These are phyloP conservation scores for Drosophila lowei DNA, from an alignment of 1,140 invertebrate species.

Conservation along the genomic window DNA sequence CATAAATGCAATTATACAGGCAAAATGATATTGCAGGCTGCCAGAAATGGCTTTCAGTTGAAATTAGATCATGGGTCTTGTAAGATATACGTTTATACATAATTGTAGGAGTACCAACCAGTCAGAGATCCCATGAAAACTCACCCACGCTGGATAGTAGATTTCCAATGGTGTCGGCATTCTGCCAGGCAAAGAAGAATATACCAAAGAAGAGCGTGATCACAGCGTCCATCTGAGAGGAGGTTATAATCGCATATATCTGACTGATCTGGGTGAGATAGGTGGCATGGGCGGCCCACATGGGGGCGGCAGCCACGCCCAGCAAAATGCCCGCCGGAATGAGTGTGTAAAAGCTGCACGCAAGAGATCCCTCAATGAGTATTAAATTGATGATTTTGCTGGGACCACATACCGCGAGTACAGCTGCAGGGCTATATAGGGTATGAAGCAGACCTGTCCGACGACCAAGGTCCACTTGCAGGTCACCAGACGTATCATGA, in stretches of 20 bases:
- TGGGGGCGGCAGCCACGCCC: conserved; percentile 14
- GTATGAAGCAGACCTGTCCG: conserved; percentile 93
- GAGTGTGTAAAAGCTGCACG: conserved; percentile 18
- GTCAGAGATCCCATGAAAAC: not conserved
- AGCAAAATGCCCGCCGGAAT: conserved; percentile 17
- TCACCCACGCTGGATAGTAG: conserved; percentile 28
- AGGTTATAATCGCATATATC: conserved; percentile 23
- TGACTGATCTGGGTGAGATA: conserved; percentile 28
- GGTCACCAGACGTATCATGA: conserved; percentile 92
- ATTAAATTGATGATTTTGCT: not conserved
- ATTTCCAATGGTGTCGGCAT: conserved; percentile 27
- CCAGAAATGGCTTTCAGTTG: not conserved
- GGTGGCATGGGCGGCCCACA: conserved; percentile 38
- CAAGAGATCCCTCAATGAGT: not conserved
- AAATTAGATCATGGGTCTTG: not conserved
- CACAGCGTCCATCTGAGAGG: conserved; percentile 11
- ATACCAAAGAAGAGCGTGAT: conserved; percentile 29
- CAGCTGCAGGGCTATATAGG: conserved; percentile 95
- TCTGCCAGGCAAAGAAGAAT: conserved; percentile 31
- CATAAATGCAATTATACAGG: conserved; percentile 71
- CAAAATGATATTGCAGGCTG: conserved; percentile 41
- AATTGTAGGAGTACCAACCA: not conserved
- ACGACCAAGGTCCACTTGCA: conserved; percentile 96
- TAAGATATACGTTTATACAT: not conserved
- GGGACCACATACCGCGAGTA: conserved; percentile 7